phyloP scores from a whole-genome alignment of 2,797 vertebrate species.

The Cossypha dichroa region DNA sequence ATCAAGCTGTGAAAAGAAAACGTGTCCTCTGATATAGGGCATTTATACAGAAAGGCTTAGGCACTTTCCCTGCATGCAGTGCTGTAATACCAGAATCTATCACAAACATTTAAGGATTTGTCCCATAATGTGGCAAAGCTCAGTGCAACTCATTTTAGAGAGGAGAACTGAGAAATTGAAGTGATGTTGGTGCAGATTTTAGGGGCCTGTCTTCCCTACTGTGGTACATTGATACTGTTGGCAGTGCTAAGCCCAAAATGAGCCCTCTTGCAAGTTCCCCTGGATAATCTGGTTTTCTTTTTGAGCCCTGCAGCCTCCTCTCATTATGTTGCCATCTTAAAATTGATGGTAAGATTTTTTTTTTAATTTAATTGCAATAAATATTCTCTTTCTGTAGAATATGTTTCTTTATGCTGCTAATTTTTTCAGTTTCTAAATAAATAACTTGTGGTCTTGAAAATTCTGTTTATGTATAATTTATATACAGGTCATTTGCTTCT shows the following conservation, averaged over 20 bases:
- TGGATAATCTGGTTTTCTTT: not conserved
- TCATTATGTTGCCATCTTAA: not conserved
- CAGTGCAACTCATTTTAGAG: not conserved
- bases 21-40: rapidly evolving
- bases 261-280: not conserved
- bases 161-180: not conserved
- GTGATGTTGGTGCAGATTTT: not conserved
- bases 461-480: not conserved
- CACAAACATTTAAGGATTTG: not conserved
- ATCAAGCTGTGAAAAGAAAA: not conserved
- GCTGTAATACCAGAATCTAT: not conserved
- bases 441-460: not conserved
- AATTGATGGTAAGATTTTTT: not conserved
- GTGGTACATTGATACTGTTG: not conserved
- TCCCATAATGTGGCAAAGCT: rapidly evolving
- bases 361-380: not conserved
- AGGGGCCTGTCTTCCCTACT: rapidly evolving
- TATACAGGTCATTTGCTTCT: not conserved
- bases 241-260: not conserved
- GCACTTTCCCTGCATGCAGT: rapidly evolving
- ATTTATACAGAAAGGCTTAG: not conserved
- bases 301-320: not conserved
- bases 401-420: not conserved
- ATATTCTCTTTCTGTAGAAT: not conserved
- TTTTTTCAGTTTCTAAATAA: not conserved